phyloP scores from a whole-genome alignment of 2,888 invertebrate species.

The Chrysolina haemoptera region DNA sequence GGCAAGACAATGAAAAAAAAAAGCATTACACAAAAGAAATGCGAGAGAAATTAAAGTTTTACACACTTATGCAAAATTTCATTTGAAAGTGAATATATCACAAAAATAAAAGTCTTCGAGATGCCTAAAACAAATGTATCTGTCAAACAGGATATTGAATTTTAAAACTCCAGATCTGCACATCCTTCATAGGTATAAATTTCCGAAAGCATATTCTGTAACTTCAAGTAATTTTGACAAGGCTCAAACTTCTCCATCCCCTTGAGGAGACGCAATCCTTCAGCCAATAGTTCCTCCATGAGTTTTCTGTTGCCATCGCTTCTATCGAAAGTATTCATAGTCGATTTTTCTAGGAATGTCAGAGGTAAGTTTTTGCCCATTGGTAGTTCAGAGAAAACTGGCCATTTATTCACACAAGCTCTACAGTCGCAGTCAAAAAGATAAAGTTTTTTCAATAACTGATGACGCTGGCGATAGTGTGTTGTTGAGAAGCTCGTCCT shows the following conservation, averaged over 20 bases:
- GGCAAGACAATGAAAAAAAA: too few relatives aligned
- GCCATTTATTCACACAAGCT: conserved; percentile 41
- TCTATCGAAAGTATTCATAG: conserved; percentile 2
- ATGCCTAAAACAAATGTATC: too few relatives aligned
- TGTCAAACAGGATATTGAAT: not conserved
- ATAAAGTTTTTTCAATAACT: conserved; percentile 23
- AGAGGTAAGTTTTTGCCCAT: conserved; percentile 23
- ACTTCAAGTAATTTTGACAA: conserved; percentile 26
- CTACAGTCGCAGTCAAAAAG: conserved; percentile 38
- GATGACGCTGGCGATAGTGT: conserved; percentile 22
- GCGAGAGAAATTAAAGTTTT: too few relatives aligned
- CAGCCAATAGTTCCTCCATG: conserved; percentile 17
- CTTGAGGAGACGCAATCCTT: conserved; percentile 13
- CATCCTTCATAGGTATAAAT: conserved; percentile 24
- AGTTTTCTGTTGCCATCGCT: conserved; percentile 26
- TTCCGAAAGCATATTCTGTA: conserved; percentile 30
- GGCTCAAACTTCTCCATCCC: conserved; percentile 27
- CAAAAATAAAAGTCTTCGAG: too few relatives aligned
- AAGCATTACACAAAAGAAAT: too few relatives aligned
- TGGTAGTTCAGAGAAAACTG: conserved; percentile 10
- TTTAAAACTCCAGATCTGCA: conserved; percentile 32
- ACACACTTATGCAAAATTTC: too few relatives aligned
- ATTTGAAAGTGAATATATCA: too few relatives aligned
- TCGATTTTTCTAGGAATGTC: conserved; percentile 12
- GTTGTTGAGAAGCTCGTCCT: conserved; percentile 24